Evolutionary conservation across 2,888 invertebrate genomes (phyloP).

Genomic region (Pachydiplax longipennis): DNA sequence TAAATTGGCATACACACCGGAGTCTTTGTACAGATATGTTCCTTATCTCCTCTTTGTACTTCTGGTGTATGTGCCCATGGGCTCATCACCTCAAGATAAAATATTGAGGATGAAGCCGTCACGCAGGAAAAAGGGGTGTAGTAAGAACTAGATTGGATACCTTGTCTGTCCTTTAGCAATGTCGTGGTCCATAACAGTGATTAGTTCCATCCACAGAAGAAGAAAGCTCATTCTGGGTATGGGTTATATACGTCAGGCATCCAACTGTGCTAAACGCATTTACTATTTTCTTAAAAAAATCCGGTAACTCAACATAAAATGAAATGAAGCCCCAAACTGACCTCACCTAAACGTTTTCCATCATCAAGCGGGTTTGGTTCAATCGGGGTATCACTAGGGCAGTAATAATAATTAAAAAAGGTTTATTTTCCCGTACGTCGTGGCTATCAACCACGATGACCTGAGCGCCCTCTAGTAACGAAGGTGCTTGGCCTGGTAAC

Average conservation of each 20-base stretch:
- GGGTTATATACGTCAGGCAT: not conserved
- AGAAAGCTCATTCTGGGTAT: not conserved
- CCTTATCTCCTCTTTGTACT: slow-evolving; percentile 39
- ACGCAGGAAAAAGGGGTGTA: not conserved
- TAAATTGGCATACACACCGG: slow-evolving; percentile 41
- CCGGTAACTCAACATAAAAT: not conserved
- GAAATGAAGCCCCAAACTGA: slow-evolving; percentile 15
- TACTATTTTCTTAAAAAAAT: not conserved
- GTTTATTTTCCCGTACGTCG: not conserved
- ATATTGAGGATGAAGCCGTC: slow-evolving; percentile 24
- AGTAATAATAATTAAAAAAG: slow-evolving; percentile 5
- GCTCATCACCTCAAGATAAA: slow-evolving; percentile 37
- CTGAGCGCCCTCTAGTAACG: not conserved
- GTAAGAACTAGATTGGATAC: not conserved
- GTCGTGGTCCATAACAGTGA: not conserved
- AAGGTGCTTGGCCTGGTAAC: slow-evolving; percentile 20
- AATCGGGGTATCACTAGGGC: slow-evolving; percentile 23
- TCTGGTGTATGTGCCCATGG: slow-evolving; percentile 37
- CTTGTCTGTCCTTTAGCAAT: slow-evolving; percentile 20
- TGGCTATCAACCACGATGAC: not conserved
- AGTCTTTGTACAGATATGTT: slow-evolving; percentile 41
- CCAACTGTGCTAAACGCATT: slow-evolving; percentile 29
- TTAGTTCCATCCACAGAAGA: slow-evolving; percentile 1
- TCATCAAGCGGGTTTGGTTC: not conserved
- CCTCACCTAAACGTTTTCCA: not conserved